Percentiles rank a stretch among this genome's conserved stretches.
These are phyloP conservation scores for Hirtodrosophila histrioides DNA, from an alignment of 2,888 invertebrate genomes.

Conservation along the genomic window DNA sequence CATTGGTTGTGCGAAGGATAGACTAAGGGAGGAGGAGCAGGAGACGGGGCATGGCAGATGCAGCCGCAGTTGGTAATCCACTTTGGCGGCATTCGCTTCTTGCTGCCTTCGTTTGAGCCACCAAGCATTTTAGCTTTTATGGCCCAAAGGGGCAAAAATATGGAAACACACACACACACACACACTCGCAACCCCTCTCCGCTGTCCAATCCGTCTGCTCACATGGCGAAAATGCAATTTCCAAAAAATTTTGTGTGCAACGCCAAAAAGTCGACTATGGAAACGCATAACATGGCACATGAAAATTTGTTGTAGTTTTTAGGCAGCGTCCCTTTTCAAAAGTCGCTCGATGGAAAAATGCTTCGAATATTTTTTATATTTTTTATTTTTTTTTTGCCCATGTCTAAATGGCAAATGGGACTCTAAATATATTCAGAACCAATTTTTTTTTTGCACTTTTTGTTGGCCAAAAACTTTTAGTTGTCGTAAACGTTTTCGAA, in stretches of 20 bases:
- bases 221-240: conserved; percentile 53
- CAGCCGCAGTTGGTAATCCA: conserved; percentile 60
- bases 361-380: conserved; percentile 24
- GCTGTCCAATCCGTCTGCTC: too few species aligned
- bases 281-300: conserved; percentile 46
- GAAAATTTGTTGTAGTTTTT: conserved; percentile 59
- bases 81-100: conserved; percentile 61
- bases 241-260: conserved; percentile 46
- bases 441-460: conserved; percentile 10
- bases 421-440: conserved; percentile 31
- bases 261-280: conserved; percentile 53
- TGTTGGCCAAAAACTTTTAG: conserved; percentile 38
- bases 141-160: conserved; percentile 55
- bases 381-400: neutral
- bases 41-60: neutral
- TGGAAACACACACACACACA: conserved; percentile 21
- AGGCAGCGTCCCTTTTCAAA: conserved; percentile 6
- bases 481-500: conserved; percentile 53
- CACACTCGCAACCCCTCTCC: conserved; percentile 1
- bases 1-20: conserved; percentile 1
- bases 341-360: conserved; percentile 24
- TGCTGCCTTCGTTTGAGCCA: conserved; percentile 65
- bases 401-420: conserved; percentile 30
- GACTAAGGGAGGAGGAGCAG: neutral
- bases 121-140: conserved; percentile 71